Conservation (phyloP, 2,888 invertebrate species). For the Danaus chrysippus region DNA sequence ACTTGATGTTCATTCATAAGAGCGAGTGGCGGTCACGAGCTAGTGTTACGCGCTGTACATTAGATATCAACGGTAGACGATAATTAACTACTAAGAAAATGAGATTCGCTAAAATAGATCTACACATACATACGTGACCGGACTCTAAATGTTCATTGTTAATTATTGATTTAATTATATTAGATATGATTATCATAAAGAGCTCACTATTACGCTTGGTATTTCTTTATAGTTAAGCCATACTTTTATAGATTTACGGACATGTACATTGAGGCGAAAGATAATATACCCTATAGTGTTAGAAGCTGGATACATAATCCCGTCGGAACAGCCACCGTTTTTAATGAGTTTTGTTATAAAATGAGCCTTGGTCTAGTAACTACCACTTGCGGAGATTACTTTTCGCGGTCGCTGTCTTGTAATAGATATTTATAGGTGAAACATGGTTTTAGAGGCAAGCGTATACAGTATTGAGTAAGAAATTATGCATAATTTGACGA, state of each 20-base stretch:
- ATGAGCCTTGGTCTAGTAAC: constrained; percentile 68
- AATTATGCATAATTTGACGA: neutral
- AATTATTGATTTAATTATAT: constrained; percentile 21
- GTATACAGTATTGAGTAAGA: neutral
- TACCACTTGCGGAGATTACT: constrained; percentile 72
- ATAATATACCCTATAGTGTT: constrained; percentile 45
- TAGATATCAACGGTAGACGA: constrained; percentile 51
- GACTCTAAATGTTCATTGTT: constrained; percentile 14
- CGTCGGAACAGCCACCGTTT: constrained; percentile 39
- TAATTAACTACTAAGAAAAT: constrained; percentile 32
- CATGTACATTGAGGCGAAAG: constrained; percentile 34
- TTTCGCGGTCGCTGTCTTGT: constrained; percentile 72
- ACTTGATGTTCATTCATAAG: constrained; percentile 45
- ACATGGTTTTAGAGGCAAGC: constrained; percentile 43
- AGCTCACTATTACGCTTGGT: neutral
- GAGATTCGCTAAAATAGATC: constrained; percentile 23
- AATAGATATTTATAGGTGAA: constrained; percentile 72
- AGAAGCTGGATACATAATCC: constrained; percentile 47
- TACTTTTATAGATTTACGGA: constrained; percentile 49
- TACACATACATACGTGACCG: neutral
- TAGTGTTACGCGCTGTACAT: constrained; percentile 43
- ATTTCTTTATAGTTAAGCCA: neutral
- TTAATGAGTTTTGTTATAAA: constrained; percentile 75
- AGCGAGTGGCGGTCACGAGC: constrained; percentile 39
- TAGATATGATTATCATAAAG: constrained; percentile 22